Base-by-base conservation (phyloP, 2,113 vertebrate species). In the Excalfactoria chinensis region DNA sequence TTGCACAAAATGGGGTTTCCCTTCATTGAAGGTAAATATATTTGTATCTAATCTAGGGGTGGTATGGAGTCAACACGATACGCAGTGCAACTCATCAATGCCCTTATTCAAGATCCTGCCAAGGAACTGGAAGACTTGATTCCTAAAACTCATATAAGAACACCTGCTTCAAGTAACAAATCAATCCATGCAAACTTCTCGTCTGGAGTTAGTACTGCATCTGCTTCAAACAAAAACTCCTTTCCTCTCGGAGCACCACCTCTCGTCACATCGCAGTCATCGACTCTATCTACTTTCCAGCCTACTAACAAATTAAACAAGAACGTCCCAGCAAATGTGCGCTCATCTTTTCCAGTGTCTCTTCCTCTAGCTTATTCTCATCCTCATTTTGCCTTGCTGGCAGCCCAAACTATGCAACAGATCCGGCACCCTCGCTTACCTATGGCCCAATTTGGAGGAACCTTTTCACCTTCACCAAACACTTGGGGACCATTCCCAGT, bases 121-220 rank as follows among this genome's bases (percentile, higher is more conserved):
- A 99, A 99, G 98, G 99, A 99, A 98, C 98, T 99, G 72, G 99
- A 99, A 97, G 99, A 99, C 94, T 98, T 99, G 93, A 99, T 99
- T 97, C 99, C 99, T 79, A 98, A 99, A 96, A 99, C 99, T 97
- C 99, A 99, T 66, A 99, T 99, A 96, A 98, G 99, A 97, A 98
- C 98, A 73, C 99, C 99, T 49, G 98, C 98, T 90, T 98, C 98
- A 1, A 99, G 98, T 96, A 98, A 96, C 48, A 98, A 98, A 94
- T 95, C 98, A 93, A 98, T 98, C 82, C 99, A 99, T 91, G 73
- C 98, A 89, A 98, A 98, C 94, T 98, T 98, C 84, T 97, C 98
- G 30, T 98, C 98, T 80, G 98, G 98, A 86, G 97, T 98, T 91
- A 98, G 98, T 90, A 98, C 98, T 92, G 98, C 98, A 4, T 95